phyloP scores from a whole-genome alignment of 2,797 vertebrate genomes.

The Acanthis flammea region DNA sequence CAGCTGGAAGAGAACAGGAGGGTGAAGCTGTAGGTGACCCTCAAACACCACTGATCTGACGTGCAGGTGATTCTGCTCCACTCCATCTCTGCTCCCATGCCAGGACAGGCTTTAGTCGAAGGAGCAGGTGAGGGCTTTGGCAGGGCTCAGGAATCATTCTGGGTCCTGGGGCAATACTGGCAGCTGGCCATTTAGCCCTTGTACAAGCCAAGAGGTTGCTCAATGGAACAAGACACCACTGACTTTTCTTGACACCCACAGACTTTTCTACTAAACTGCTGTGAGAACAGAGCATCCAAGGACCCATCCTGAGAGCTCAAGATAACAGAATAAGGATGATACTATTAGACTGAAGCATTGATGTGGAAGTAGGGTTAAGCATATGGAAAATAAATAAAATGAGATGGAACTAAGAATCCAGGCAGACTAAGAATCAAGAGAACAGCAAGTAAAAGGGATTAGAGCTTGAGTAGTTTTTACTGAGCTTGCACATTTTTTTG shows the following conservation, averaged over 20 bases:
- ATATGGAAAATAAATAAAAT: neutral
- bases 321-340: neutral
- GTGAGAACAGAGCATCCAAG: neutral
- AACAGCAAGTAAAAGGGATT: neutral
- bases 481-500: neutral
- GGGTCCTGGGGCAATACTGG: neutral
- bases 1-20: neutral
- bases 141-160: neutral
- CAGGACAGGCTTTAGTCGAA: neutral
- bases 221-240: neutral
- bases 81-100: neutral
- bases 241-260: neutral
- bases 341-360: neutral
- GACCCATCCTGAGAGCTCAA: neutral
- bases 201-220: neutral
- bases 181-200: neutral
- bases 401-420: neutral
- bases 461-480: neutral
- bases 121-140: neutral
- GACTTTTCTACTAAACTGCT: neutral
- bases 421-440: neutral
- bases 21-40: neutral
- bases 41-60: neutral
- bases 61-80: neutral
- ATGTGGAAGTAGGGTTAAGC: neutral